These are phyloP conservation scores for Carterocephalus palaemon DNA, from an alignment of 2,888 invertebrate genomes.

Conservation along the genomic window DNA sequence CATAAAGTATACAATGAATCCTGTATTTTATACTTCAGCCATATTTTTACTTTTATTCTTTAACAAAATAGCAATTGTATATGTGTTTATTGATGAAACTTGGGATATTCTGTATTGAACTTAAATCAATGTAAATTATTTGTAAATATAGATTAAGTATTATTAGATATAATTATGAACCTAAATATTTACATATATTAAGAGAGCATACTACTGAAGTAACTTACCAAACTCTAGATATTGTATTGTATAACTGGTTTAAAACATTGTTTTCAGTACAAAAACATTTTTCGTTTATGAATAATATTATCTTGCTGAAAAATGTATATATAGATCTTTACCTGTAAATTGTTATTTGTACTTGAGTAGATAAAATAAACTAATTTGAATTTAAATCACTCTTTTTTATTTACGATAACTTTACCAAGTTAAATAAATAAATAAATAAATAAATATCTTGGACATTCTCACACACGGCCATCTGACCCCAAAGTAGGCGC, in stretches of 20 bases:
- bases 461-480: too few relatives aligned
- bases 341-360: slow-evolving; percentile 63
- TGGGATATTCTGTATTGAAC: slow-evolving; percentile 25
- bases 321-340: slow-evolving; percentile 51
- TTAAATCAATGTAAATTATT: slow-evolving; percentile 35
- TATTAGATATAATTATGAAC: slow-evolving; percentile 26
- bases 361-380: slow-evolving; percentile 65
- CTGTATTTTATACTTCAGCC: slow-evolving; percentile 9
- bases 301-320: slow-evolving; percentile 33
- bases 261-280: slow-evolving; percentile 40
- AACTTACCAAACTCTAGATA: slow-evolving; percentile 33
- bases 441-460: too few relatives aligned
- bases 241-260: slow-evolving; percentile 30
- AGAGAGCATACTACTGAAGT: slow-evolving; percentile 40
- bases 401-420: slow-evolving; percentile 17
- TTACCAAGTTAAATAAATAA: too few relatives aligned
- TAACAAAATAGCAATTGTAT: slow-evolving; percentile 2
- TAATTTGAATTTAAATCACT: slow-evolving; percentile 49
- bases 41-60: slow-evolving; percentile 20
- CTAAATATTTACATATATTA: slow-evolving; percentile 1
- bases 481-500: too few relatives aligned
- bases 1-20: too few relatives aligned
- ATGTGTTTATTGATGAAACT: slow-evolving; percentile 27
- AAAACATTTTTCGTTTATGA: slow-evolving; percentile 39
- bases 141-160: slow-evolving; percentile 36